phyloP scores from a whole-genome alignment of 2,888 invertebrate genomes.

The Torymus tubicola region DNA sequence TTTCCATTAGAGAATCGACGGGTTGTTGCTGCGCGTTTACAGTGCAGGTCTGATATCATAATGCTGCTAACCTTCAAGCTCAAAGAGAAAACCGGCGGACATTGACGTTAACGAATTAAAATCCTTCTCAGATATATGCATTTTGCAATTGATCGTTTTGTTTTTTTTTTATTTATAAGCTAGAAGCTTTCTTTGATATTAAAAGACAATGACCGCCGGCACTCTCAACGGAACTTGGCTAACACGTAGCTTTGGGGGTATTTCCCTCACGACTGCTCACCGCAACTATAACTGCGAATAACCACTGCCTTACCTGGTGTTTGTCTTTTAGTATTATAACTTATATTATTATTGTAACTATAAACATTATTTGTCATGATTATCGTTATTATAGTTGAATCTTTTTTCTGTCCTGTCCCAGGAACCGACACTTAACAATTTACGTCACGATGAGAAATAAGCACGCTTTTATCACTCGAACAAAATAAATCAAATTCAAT shows the following conservation, averaged over 20 bases:
- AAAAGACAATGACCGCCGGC: constrained; percentile 46
- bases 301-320: constrained; percentile 77
- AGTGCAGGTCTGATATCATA: constrained; percentile 72
- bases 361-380: constrained; percentile 61
- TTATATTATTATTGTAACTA: constrained; percentile 67
- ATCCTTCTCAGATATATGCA: neutral
- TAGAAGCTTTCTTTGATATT: neutral
- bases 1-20: constrained; percentile 1
- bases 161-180: neutral
- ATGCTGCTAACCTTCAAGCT: constrained; percentile 76
- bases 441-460: constrained; percentile 49
- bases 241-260: constrained; percentile 76
- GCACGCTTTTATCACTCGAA: constrained; percentile 56
- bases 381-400: constrained; percentile 54
- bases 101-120: constrained; percentile 14
- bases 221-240: constrained; percentile 72
- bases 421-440: constrained; percentile 51
- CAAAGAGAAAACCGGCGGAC: constrained; percentile 64
- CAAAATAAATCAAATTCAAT: constrained; percentile 31
- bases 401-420: constrained; percentile 44
- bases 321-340: constrained; percentile 73
- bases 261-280: constrained; percentile 76
- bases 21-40: constrained; percentile 38
- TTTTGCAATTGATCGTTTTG: neutral
- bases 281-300: constrained; percentile 77